Conservation (phyloP, 1,140 invertebrate species). For the Sinella curviseta region DNA sequence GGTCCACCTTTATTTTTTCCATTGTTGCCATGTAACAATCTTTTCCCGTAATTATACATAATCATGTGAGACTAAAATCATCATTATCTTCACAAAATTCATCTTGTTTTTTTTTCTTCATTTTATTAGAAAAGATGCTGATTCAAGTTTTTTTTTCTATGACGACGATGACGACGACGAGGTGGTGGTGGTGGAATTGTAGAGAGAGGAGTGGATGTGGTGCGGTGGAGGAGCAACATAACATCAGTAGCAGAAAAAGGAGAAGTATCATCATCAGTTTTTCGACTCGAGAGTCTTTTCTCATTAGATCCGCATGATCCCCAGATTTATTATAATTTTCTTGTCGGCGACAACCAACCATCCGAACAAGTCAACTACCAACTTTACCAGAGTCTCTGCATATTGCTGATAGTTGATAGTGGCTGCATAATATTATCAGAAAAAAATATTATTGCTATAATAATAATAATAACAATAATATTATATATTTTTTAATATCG, state of each 20-base stretch:
- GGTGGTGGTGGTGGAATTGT: too few species aligned
- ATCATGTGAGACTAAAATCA: slow-evolving; percentile 43
- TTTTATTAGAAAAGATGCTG: slow-evolving; percentile 19
- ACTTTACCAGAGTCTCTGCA: background rate
- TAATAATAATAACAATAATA: too few species aligned
- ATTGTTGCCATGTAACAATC: slow-evolving; percentile 18
- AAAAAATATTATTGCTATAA: background rate
- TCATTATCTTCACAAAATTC: slow-evolving; percentile 32
- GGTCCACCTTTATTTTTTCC: too few species aligned
- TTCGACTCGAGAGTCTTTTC: background rate
- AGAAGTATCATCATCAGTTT: background rate
- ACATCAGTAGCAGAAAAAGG: too few species aligned
- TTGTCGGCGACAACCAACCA: slow-evolving; percentile 28
- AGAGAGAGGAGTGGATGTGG: background rate
- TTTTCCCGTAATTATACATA: slow-evolving; percentile 36
- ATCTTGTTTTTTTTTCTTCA: slow-evolving; percentile 33
- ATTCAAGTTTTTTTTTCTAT: background rate
- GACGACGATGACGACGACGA: background rate
- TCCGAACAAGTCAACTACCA: background rate
- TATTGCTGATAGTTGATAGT: too few species aligned
- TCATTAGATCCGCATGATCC: slow-evolving; percentile 44
- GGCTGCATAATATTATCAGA: too few species aligned
- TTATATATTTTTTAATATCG: background rate
- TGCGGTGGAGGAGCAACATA: too few species aligned
- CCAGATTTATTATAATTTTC: slow-evolving; percentile 31